Base-by-base conservation (phyloP, 1,140 invertebrate species). In the Diuraphis noxia region DNA sequence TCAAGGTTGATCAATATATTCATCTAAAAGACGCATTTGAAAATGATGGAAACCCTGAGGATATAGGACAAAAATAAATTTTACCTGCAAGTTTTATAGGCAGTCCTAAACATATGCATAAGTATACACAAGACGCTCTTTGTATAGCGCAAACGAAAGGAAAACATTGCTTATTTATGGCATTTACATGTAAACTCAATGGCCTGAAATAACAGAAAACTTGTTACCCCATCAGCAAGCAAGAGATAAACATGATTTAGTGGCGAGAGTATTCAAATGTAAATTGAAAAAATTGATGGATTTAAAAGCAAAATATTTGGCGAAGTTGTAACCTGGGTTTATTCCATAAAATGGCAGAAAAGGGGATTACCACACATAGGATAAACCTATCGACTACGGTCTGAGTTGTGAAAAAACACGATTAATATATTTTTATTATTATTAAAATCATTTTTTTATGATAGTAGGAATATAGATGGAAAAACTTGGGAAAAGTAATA, bases 121-220 rank as follows among this genome's bases (percentile, higher is more conserved):
- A 92, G 72, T n/a, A n/a, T n/a, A n/a, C 92, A 46, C 94, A 94
- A 93, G 94, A 95, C 93, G 94, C 94, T 2, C 94, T 95, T 93
- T 92, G 93, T 13, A 94, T 93, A 92, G 94, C 94, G 17, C 86
- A 93, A 19, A 91, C 93, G 46, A 94, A 93, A 93, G 95, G 95
- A 41, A 23, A 49, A 10, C 90, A 88, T 40, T 79, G 92, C 92
- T 87, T 92, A 40, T 93, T 92, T 89, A 92, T 93, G 19, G 92
- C 92, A 23, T 72, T 92, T 82, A 93, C 91, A 34, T 93, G 92
- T 36, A 93, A 93, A 85, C 92, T 36, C 91, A 91, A 40, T 93
- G 92, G 94, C 92, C 92, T 63, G 92, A 93, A 87, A 87, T 87
- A 19, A 92, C 25, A 41, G 41, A 40, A 43, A 43, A 79, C 41